Conservation (phyloP, 2,888 invertebrate species). For the Archips crataeganus region DNA sequence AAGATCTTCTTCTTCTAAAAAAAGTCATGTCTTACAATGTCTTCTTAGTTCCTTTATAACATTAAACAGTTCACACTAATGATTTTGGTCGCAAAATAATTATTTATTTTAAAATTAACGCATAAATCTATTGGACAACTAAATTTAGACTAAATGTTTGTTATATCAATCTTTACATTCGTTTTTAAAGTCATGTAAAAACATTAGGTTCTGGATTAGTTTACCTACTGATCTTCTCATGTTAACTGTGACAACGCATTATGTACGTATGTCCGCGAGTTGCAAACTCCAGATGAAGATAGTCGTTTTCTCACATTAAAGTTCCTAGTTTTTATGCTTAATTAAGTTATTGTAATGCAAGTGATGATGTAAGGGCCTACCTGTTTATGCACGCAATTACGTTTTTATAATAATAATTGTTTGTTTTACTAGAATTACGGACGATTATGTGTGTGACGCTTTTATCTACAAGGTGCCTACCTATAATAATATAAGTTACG, state of each 20-base stretch:
- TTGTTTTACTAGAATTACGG: not conserved
- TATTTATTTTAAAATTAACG: no score
- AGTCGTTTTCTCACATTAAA: slow-evolving; percentile 50
- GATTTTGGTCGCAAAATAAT: no score
- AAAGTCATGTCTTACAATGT: no score
- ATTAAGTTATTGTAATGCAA: slow-evolving; percentile 45
- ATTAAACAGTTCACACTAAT: no score
- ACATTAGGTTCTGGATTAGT: no score
- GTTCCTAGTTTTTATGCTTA: slow-evolving; percentile 48
- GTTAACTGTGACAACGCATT: slow-evolving; percentile 17
- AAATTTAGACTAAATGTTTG: not conserved
- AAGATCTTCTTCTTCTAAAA: no score
- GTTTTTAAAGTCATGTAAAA: no score
- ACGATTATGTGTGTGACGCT: not conserved
- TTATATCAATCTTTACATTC: no score
- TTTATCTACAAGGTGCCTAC: not conserved
- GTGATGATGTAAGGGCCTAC: slow-evolving; percentile 29
- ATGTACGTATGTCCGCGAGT: slow-evolving; percentile 26
- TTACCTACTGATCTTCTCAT: slow-evolving; percentile 11
- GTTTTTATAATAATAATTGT: not conserved
- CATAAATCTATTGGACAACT: no score
- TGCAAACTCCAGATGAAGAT: slow-evolving; percentile 34
- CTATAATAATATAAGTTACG: not conserved
- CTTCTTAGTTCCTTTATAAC: no score
- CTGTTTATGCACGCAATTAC: not conserved